Conservation (phyloP, 2,797 vertebrate genomes). For the Pseudochirops corinnae region DNA sequence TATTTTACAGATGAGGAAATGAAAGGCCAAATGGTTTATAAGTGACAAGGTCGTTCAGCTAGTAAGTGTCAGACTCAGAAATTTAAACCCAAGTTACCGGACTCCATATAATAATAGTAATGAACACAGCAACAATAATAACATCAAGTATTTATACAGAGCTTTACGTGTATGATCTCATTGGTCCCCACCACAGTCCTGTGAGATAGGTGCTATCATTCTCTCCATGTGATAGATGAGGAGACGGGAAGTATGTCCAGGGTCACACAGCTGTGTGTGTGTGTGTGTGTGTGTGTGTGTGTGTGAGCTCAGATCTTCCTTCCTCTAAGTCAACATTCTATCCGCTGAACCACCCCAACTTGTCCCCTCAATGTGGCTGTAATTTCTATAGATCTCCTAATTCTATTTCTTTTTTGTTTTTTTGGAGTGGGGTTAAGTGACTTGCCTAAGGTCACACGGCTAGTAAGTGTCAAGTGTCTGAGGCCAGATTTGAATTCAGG, state of each 20-base stretch:
- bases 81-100: not conserved
- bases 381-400: not conserved
- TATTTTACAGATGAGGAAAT: not conserved
- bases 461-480: too few relatives aligned
- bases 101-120: not conserved
- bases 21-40: not conserved
- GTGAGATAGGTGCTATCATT: not conserved
- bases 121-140: not conserved
- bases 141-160: not conserved
- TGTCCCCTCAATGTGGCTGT: not conserved
- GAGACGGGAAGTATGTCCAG: not conserved
- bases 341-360: not conserved
- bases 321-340: not conserved
- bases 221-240: not conserved
- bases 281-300: not conserved
- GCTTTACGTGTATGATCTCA: not conserved
- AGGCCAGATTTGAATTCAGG: too few relatives aligned
- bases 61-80: not conserved
- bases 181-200: not conserved
- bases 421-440: too few relatives aligned
- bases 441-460: too few relatives aligned
- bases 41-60: not conserved
- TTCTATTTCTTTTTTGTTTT: not conserved
- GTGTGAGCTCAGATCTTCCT: not conserved
- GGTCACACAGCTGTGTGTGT: not conserved